Evolutionary conservation across 2,113 vertebrate species (phyloP), one percentile per base, ranked within the genome.

Genomic region (Dendrocopos noguchii): DNA sequence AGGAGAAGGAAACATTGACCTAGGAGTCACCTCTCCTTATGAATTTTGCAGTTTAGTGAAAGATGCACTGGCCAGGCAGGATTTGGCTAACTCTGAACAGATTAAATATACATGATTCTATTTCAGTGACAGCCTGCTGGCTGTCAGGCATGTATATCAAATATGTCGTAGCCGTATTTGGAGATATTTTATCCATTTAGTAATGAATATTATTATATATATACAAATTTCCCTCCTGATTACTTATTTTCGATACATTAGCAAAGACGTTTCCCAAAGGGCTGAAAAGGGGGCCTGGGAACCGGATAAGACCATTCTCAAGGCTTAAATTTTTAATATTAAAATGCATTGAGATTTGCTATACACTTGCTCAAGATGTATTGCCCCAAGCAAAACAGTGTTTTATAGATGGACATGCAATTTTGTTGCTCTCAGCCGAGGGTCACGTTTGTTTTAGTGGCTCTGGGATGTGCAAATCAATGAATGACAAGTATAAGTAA

Each of bases 261-360:
- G 31, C 73, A 94, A 88, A 90, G 39, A 86, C 57, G 72, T 93
- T 93, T 77, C 95, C 93, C 78, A 75, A 89, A 92, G 91, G 91
- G n/a, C 61, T 86, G 66, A 57, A 88, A 88, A 93, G 75, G 94
- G 85, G 83, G 96, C 92, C 96, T 93, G 92, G 84, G 96, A 94
- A 73, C 95, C 46, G 80, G 97, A 98, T 97, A 97, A 97, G 94
- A 95, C 93, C 86, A 82, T 96, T 98, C 94, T 95, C 93, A 18
- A 15, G 80, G 79, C 95, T 97, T 98, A 97, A 98, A 98, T 98
- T 97, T 98, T 98, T 98, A 95, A 98, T 98, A 97, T 96, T 97
- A 96, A 98, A 96, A 97, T 97, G 98, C 97, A 94, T 91, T 95
- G 98, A 98, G 98, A 97, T 97, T 98, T 98, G 97, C 96, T 96